Base-by-base conservation (phyloP, 2,113 vertebrate species). In the Tringa solitaria region DNA sequence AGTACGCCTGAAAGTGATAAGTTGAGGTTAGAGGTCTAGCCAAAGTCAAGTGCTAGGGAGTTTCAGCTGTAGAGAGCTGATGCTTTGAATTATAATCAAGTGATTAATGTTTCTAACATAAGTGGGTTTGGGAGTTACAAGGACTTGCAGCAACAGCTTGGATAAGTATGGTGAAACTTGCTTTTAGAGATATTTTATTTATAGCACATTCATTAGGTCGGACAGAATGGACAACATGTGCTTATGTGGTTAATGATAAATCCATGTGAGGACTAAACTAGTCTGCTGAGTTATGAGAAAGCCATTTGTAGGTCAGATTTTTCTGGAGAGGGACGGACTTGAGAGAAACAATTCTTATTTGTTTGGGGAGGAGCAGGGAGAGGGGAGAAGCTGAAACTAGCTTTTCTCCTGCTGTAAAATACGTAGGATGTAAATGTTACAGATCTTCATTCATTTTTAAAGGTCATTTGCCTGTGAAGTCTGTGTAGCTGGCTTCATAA, bases 171-270 rank as follows among this genome's bases (percentile, higher is more conserved):
- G 86, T 68, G 92, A 94, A 97, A 96, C 88, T 82, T 93, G 82
- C 84, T 78, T 96, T 96, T 88, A 69, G 75, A 90, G 56, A 48
- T 76, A 37, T 82, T 95, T 97, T 97, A 95, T 97, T 97, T 97
- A 86, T 93, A 96, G 92, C 93, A 85, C 67, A 26, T 89, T 96
- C 88, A 90, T 97, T 97, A 95, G 86, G 78, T 87, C 4, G 35
- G 67, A 60, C 84, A 82, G 87, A 96, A 94, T 77, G 95, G 77
- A 95, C 96, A 97, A 85, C 92, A 80, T 94, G 95, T 96, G 90
- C 97, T 93, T 92, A 77, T 77, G 95, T 83, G 97, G 97, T 97
- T 97, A 97, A 97, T 97, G 95, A 96, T 95, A 96, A 97, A 97
- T 96, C 96, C 97, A 82, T 91, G 61, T 70, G 92, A 96, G 89